A percentile compares a stretch with the other conserved stretches of the same genome.
Conservation (phyloP, 2,797 vertebrate genomes). For the Loris lydekkerianus region DNA sequence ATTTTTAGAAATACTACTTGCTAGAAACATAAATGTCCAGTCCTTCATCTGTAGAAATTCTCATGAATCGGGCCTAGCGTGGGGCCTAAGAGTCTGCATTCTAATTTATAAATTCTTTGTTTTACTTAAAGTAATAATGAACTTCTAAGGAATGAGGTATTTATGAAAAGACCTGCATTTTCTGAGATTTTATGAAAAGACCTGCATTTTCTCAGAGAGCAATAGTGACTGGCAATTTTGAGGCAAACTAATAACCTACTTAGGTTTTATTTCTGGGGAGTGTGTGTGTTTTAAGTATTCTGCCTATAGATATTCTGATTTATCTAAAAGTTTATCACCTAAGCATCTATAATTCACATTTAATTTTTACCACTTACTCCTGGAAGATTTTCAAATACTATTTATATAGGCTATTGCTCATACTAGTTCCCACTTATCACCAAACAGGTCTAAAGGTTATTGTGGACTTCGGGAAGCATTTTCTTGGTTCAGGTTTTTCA, state of each 20-base stretch:
- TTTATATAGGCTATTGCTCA: conserved; percentile 41
- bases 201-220: conserved; percentile 13
- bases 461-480: neutral
- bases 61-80: neutral
- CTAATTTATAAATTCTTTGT: conserved; percentile 35
- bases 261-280: neutral
- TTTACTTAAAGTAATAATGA: conserved; percentile 48
- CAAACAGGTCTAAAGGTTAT: conserved; percentile 22
- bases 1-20: neutral
- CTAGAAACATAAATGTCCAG: neutral
- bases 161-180: conserved; percentile 22
- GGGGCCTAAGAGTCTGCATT: neutral
- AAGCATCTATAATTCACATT: neutral
- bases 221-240: neutral
- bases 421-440: conserved; percentile 47
- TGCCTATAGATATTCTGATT: neutral
- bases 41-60: neutral
- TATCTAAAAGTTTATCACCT: conserved; percentile 47
- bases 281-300: neutral
- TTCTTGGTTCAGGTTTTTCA: conserved; percentile 46
- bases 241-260: neutral
- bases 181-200: neutral
- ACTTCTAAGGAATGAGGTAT: neutral
- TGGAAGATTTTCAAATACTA: conserved; percentile 46
- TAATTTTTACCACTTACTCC: conserved; percentile 54